Base-by-base conservation (phyloP, 2,888 invertebrate genomes). In the Plagodis pulveraria region DNA sequence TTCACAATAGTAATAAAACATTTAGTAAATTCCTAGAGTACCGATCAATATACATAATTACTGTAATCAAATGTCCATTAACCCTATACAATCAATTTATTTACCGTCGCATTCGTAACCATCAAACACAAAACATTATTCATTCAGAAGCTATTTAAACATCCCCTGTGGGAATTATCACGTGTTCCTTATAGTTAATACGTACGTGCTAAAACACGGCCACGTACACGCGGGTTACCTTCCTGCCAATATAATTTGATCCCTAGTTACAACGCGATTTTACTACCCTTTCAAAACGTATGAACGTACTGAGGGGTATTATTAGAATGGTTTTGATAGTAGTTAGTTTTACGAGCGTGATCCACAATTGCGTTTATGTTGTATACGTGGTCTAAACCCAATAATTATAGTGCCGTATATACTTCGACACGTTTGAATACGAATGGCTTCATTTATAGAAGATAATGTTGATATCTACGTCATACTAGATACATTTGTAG, bases 141-240 rank as follows among this genome's bases (percentile, higher is more conserved):
- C 41, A 62, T 61, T 56, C 53, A 45, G 38, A 41, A 53, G 33
- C 56, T 55, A 52, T 47, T 57, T 44, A 56, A 58, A 52, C 50
- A 34, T 9, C 32, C 41, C 22, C 10, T 63, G 69, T 76, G 77
- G 66, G 76, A 77, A 69, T 62, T 55, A 63, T 56, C 77, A 75
- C 56, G 63, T 68, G 67, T 56, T 59, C 51, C 46, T 63, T 65
- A 66, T 62, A 67, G 58, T 63, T 66, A 45, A 63, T 65, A 57
- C 60, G 47, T 62, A 60, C 61, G 67, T 65, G 63, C 52, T 66
- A 58, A 65, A 67, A 52, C 51, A 56, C 62, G 62, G 69, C 65
- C 72, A 74, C 73, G 73, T 72, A 63, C 66, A 63, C 55, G 33
- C 45, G 58, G 42, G 44, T 11, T 44, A 43, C 52, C 34, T 36